Evolutionary conservation across 1,140 invertebrate species (phyloP), one percentile per base, ranked within the genome.

Genomic region (Neodiprion virginianus): DNA sequence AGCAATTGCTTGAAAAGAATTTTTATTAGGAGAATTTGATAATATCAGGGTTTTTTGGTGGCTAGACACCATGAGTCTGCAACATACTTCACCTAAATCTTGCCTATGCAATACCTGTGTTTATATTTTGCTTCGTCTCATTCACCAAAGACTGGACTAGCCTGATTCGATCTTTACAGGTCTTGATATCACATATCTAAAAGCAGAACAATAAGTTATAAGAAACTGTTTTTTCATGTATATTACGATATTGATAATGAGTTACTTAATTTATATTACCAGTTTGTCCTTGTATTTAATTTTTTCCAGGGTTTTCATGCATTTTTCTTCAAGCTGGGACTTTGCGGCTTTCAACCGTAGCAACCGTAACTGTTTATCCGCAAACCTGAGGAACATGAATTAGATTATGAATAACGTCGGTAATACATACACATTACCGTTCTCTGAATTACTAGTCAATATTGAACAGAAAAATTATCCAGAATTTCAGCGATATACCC

Each of bases 341-440:
- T 89, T 88, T 65, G 91, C 89, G 66, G 88, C 86, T 86, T 91
- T 92, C 53, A 91, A 77, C 78, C 90, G 87, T 78, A 91, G 85
- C 76, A 93, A 83, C 78, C 91, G 89, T 77, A 90, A 80, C 80
- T 93, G 91, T 86, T 93, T 93, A 78, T 93, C 92, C 75, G 90
- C 87, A 87, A 91, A 93, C 81, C 92, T 93, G 79, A 76, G 81
- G 79, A 75, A 72, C 23, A 69, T 75, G 74, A 77, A 65, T 72
- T 72, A 23, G 72, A 66, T 40, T 75, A 72, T 61, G 74, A 72
- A 69, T 76, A 65, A 74, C 61, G 49, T 67, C 3, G n/a, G 48
- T 28, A 1, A 68, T 50, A 69, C 72, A 75, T 74, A 47, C 12
- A 70, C 40, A 9, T 40, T 1, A 40, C 2, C 28, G 28, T 5